Percentiles rank a stretch among this genome's conserved stretches.
Evolutionary conservation across 2,888 invertebrate species (phyloP).

Genomic region (Erynnis tages): DNA sequence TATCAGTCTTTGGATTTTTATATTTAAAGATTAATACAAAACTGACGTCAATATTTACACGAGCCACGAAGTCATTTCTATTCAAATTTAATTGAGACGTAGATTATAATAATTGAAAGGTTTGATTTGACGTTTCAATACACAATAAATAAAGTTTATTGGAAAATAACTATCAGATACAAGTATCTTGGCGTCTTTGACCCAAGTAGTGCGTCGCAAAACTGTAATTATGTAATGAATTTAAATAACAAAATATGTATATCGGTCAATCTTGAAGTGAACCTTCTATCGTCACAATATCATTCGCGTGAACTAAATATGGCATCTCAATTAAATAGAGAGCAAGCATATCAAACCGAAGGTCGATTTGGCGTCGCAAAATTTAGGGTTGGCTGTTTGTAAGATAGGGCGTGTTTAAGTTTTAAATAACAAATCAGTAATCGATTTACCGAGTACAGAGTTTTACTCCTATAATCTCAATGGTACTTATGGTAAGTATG

Average conservation of each 20-base stretch:
- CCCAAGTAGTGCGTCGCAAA: conserved; percentile 7
- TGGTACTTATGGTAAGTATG: too few relatives aligned
- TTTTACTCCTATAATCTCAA: too few relatives aligned
- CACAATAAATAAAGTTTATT: too few relatives aligned
- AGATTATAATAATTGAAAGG: too few relatives aligned
- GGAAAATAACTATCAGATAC: too few relatives aligned
- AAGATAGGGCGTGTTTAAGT: not conserved
- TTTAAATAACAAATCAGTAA: not conserved
- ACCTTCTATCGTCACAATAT: conserved; percentile 31
- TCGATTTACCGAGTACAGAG: too few relatives aligned
- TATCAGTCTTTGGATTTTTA: too few relatives aligned
- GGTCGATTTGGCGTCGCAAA: conserved; percentile 6
- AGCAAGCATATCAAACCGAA: conserved; percentile 9
- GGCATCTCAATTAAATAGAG: conserved; percentile 32
- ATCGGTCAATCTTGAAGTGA: conserved; percentile 9
- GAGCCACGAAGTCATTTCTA: too few relatives aligned
- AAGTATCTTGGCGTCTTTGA: conserved; percentile 9
- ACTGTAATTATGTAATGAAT: conserved; percentile 24
- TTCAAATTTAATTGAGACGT: too few relatives aligned
- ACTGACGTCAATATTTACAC: too few relatives aligned
- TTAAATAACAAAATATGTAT: conserved; percentile 25
- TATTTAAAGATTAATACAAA: too few relatives aligned
- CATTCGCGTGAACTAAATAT: conserved; percentile 32
- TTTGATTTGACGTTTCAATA: too few relatives aligned
- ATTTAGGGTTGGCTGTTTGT: not conserved